Evolutionary conservation across 2,797 vertebrate genomes (phyloP), one percentile per base, ranked within the genome.

Genomic region (Cirrhinus mrigala): DNA sequence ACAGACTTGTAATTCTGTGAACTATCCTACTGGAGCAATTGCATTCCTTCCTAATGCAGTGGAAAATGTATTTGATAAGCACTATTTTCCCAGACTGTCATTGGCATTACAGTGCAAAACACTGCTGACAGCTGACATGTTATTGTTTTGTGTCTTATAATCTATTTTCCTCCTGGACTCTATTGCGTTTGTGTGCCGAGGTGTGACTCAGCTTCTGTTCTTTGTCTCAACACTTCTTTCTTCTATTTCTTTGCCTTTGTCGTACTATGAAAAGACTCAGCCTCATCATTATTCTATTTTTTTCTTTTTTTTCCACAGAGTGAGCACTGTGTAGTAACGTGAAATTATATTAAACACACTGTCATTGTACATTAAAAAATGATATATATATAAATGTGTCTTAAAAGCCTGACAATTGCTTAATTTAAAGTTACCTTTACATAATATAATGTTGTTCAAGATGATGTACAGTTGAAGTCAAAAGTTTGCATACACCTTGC

Each of bases 131-230:
- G 40, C 27, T 68, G 50, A 33, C 64, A 68, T 18, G 7, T 56
- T 27, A 74, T 80, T 44, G 33, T 81, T 81, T 75, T n/a, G 70
- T 76, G 50, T 64, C 20, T 62, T 80, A 37, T 80, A 50, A 54
- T 66, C 60, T 85, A 11, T 71, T 66, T 62, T 54, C 56, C n/a
- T 37, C 29, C 15, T 66, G 9, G 27, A 44, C 52, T 86, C 33
- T 76, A 44, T 73, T 56, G 79, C n/a, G 70, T 18, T 50, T 70
- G 66, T 79, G 52, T 76, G 27, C 24, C 15, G 60, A 76, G 27
- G 44, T 76, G 58, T 86, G 85, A 86, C 79, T 86, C 79, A 70
- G 58, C 27, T 69, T 80, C 16, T 64, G 37, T 66, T 73, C 60
- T 81, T 62, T 75, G 24, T 50, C 20, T 82, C 33, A 86, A 77